Evolutionary conservation across 2,888 invertebrate genomes (phyloP).

Genomic region (Parnassius glacialis): DNA sequence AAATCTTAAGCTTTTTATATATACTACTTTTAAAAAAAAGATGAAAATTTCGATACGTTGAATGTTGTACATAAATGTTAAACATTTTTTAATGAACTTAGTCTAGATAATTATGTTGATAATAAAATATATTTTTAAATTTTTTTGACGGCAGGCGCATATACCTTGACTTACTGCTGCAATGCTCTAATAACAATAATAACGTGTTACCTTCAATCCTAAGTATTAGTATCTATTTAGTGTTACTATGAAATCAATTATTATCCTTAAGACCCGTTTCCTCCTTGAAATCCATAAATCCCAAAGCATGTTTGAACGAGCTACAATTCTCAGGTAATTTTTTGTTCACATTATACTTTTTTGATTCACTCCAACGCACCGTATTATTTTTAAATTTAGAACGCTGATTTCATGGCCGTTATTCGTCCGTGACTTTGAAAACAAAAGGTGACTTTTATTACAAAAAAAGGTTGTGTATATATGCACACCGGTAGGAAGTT

Average conservation of each 20-base stretch:
- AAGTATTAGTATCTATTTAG: constrained; percentile 22
- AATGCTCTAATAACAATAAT: constrained; percentile 34
- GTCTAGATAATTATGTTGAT: too few species aligned
- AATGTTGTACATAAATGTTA: too few species aligned
- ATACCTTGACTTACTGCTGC: constrained; percentile 34
- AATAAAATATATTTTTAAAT: too few species aligned
- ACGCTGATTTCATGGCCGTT: background rate
- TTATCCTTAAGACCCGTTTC: constrained; percentile 45
- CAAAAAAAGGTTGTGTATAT: too few species aligned
- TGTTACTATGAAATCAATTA: constrained; percentile 1
- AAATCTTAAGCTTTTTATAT: too few species aligned
- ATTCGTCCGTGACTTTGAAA: too few species aligned
- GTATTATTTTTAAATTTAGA: constrained; percentile 8
- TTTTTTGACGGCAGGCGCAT: background rate
- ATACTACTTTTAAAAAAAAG: too few species aligned
- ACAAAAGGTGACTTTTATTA: too few species aligned
- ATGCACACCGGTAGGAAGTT: too few species aligned
- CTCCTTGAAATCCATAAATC: constrained; percentile 50
- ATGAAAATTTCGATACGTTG: too few species aligned
- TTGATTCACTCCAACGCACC: constrained; percentile 27
- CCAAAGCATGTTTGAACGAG: constrained; percentile 73
- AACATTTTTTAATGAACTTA: too few species aligned
- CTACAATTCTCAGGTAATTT: constrained; percentile 68
- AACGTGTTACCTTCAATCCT: constrained; percentile 36
- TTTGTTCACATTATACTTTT: constrained; percentile 48